These are phyloP conservation scores for Amblyjoppa fuscipennis DNA, from an alignment of 2,888 invertebrate genomes.

Conservation along the genomic window DNA sequence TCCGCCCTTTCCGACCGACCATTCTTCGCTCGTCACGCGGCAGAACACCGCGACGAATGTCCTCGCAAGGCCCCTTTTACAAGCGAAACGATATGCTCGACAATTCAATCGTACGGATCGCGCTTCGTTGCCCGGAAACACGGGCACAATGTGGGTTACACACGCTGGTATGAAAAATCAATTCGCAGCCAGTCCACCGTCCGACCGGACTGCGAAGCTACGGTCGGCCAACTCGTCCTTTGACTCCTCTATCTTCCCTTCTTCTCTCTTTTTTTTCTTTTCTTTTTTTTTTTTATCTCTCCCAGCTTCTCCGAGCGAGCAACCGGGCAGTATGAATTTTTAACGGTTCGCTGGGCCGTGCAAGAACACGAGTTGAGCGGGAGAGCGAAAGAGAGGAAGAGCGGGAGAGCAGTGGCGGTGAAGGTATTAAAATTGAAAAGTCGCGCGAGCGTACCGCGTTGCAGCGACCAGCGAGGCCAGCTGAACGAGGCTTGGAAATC, in stretches of 20 bases:
- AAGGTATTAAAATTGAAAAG: slow-evolving; percentile 58
- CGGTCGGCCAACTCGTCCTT: slow-evolving; percentile 30
- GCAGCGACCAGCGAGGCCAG: neutral
- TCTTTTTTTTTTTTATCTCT: slow-evolving; percentile 15
- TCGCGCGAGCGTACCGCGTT: slow-evolving; percentile 3
- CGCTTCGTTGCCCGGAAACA: slow-evolving; percentile 49
- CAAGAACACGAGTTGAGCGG: slow-evolving; percentile 53
- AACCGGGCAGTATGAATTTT: slow-evolving; percentile 56
- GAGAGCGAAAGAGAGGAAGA: neutral
- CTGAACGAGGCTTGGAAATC: slow-evolving; percentile 16
- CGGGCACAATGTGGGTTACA: slow-evolving; percentile 24
- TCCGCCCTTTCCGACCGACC: neutral
- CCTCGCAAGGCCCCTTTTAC: slow-evolving; percentile 12
- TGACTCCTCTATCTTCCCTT: slow-evolving; percentile 17
- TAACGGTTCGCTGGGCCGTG: slow-evolving; percentile 59
- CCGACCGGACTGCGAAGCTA: slow-evolving; percentile 18
- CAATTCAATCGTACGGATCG: slow-evolving; percentile 57
- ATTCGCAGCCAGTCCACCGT: slow-evolving; percentile 33
- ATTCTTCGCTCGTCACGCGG: neutral
- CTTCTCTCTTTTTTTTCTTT: slow-evolving; percentile 1
- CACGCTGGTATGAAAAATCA: slow-evolving; percentile 59
- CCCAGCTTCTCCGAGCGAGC: slow-evolving; percentile 45
- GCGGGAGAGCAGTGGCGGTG: slow-evolving; percentile 31
- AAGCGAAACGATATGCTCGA: slow-evolving; percentile 50
- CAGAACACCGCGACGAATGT: slow-evolving; percentile 14